These are phyloP conservation scores for Drosophila pullipes DNA, from an alignment of 2,888 invertebrate species.

Conservation along the genomic window DNA sequence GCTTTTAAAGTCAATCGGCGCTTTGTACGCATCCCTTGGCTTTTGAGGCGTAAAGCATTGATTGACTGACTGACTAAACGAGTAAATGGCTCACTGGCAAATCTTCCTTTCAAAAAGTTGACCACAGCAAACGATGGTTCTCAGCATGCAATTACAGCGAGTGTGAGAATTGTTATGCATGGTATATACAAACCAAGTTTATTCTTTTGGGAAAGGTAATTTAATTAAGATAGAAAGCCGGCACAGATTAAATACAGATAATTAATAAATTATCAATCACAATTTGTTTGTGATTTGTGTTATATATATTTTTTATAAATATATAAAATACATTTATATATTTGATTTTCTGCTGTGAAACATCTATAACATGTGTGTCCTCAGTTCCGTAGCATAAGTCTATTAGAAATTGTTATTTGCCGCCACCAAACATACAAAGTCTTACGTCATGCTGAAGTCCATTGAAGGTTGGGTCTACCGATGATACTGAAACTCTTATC, in stretches of 20 bases:
- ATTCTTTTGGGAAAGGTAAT: not conserved
- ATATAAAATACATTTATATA: not conserved
- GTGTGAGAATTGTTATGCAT: not conserved
- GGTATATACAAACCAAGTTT: not conserved
- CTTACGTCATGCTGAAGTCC: not conserved
- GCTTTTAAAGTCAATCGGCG: conserved; percentile 65
- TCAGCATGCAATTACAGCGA: not conserved
- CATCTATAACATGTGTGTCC: not conserved
- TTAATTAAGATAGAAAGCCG: not conserved
- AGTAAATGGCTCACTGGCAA: not conserved
- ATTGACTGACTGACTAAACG: conserved; percentile 53
- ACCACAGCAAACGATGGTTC: conserved; percentile 1
- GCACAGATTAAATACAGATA: not conserved
- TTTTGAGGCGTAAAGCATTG: conserved; percentile 38
- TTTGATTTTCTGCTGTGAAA: not conserved
- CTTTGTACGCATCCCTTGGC: conserved; percentile 40
- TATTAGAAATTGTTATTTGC: not conserved
- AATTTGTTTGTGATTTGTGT: not conserved
- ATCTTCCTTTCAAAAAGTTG: not conserved
- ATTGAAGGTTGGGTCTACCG: not conserved
- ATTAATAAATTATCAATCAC: not conserved
- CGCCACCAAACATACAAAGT: not conserved
- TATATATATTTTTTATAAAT: not conserved
- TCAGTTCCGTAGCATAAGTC: not conserved
- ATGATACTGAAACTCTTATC: not conserved